Evolutionary conservation across 30 jellyfish, hydroid and myxozoan genomes (phyloP).

Genomic region (Phacellophora camtschatica): DNA sequence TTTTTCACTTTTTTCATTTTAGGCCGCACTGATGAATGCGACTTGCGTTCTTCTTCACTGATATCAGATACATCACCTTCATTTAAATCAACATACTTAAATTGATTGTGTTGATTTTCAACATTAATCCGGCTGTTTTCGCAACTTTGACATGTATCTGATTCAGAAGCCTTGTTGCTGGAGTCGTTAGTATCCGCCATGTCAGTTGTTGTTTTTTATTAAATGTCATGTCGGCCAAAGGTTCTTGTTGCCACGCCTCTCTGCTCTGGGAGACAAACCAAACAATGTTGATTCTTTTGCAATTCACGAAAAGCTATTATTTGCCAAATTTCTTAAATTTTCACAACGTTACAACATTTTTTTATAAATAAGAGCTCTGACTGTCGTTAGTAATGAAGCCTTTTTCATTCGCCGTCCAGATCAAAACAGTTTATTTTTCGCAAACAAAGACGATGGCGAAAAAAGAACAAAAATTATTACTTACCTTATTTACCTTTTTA

Average conservation of each 20-base stretch:
- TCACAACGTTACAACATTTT: too few species aligned
- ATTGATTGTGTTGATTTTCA: background rate
- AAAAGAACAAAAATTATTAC: too few species aligned
- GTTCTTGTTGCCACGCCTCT: background rate
- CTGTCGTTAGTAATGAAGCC: too few species aligned
- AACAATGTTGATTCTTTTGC: too few species aligned
- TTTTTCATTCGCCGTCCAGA: too few species aligned
- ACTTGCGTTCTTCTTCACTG: slow-evolving; percentile 61
- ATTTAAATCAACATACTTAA: slow-evolving; percentile 15
- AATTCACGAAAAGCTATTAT: too few species aligned
- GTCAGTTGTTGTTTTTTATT: background rate
- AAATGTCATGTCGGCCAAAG: background rate
- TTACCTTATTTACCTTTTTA: too few species aligned
- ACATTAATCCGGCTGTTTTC: background rate
- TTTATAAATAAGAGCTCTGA: too few species aligned
- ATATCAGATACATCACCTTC: slow-evolving; percentile 65
- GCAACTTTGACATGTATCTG: background rate
- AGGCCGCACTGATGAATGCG: slow-evolving; percentile 58
- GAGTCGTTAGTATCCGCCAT: slow-evolving; percentile 58
- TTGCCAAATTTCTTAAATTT: too few species aligned
- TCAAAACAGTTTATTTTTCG: too few species aligned
- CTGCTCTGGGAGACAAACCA: too few species aligned
- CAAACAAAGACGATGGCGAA: too few species aligned
- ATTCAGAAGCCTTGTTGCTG: background rate
- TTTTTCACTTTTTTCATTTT: slow-evolving; percentile 54